Base-by-base conservation (phyloP, 2,113 vertebrate species). In the Hystrix brachyura region DNA sequence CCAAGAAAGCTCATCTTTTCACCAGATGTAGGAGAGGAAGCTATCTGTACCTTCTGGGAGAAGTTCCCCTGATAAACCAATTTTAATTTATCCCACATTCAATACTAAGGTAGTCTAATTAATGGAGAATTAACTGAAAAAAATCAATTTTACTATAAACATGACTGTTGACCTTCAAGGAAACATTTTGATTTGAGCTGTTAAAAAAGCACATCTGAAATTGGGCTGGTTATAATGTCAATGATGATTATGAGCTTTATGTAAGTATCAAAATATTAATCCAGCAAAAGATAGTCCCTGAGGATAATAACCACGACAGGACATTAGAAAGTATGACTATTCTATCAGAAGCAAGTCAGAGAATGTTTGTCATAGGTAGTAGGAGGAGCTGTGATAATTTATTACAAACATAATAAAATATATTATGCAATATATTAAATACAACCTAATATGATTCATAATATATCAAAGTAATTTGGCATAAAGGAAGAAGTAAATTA, bases 101-200 rank as follows among this genome's bases (percentile, higher is more conserved):
- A 48, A 8, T 60, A 90, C 51, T 46, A 64, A 51, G 53, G 67
- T 74, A 72, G 43, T 80, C 84, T 88, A 91, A 94, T 91, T 78
- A 97, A 67, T 29, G 38, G 11, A 15, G 25, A 51, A 55, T 84
- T 96, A 87, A 84, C 32, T 4, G 48, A 87, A 17, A 79, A 74
- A 14, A 94, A 84, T 91, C 90, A 57, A 87, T 90, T 64, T 91
- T 80, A 55, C 72, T 71, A 34, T 80, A 93, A 81, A 95, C 14
- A 32, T 81, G 38, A 90, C 85, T 85, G 17, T 18, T 90, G 87
- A 92, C 67, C 74, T 96, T 97, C 55, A 74, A 62, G 74, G 38
- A 94, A 53, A 59, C n/a, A 53, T 67, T 90, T 18, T 81, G 27
- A 92, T 84, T 80, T 90, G 59, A 82, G 19, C 18, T 25, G 32